phyloP scores from a whole-genome alignment of 2,797 vertebrate species.

The Gymnothorax javanicus region DNA sequence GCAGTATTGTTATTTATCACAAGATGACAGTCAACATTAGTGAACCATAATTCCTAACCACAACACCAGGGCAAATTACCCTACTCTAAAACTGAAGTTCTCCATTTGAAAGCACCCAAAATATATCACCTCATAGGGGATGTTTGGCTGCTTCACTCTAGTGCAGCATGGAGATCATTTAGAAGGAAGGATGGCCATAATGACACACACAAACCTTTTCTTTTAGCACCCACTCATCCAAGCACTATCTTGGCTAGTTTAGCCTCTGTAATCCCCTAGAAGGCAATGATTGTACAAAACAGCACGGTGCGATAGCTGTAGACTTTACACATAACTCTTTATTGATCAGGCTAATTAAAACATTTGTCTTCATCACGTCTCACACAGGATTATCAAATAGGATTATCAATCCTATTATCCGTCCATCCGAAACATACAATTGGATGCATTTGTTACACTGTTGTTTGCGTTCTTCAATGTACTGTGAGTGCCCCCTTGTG shows the following conservation, averaged over 20 bases:
- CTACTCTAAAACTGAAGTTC: background rate
- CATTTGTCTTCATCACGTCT: constrained; percentile 13
- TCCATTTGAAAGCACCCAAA: constrained; percentile 16
- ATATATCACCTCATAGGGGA: background rate
- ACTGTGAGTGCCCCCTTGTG: constrained; percentile 30
- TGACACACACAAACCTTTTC: background rate
- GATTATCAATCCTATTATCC: constrained; percentile 17
- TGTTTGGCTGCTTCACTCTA: background rate
- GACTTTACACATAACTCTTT: background rate
- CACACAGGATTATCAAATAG: constrained; percentile 14
- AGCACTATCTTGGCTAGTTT: background rate
- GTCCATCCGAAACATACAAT: background rate
- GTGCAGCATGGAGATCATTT: constrained; percentile 1
- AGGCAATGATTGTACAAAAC: background rate
- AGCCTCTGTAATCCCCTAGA: background rate
- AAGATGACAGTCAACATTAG: background rate
- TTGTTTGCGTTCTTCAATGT: background rate
- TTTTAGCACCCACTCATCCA: background rate
- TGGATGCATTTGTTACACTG: background rate
- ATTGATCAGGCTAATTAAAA: constrained; percentile 3
- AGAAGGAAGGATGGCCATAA: constrained; percentile 13
- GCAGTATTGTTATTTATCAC: background rate
- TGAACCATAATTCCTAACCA: background rate
- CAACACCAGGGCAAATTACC: background rate
- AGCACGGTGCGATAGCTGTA: background rate